A percentile compares a stretch with the other conserved stretches of the same genome.
These are phyloP conservation scores for Clytia hemisphaerica DNA, from an alignment of 30 jellyfish, hydroid and myxozoan genomes.

Conservation along the genomic window DNA sequence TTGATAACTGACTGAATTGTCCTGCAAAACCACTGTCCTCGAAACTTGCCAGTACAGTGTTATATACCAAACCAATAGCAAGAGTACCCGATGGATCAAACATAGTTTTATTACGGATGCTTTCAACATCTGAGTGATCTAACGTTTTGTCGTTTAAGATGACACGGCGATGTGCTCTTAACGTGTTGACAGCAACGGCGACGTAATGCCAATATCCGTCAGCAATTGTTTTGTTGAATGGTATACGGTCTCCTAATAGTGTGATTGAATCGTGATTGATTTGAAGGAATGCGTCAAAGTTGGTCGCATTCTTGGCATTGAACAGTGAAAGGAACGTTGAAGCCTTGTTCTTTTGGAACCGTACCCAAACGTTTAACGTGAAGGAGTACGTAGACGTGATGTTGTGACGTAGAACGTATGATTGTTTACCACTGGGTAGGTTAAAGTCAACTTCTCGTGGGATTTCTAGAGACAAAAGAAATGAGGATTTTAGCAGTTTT, in stretches of 20 bases:
- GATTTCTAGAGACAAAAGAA: constrained; percentile 25
- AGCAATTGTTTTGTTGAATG: constrained; percentile 18
- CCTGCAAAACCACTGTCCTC: constrained; percentile 51
- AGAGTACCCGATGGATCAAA: constrained; percentile 52
- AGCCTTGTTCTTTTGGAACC: constrained; percentile 24
- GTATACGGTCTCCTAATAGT: too few relatives aligned
- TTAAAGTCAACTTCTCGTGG: constrained; percentile 64
- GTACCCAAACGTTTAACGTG: constrained; percentile 59
- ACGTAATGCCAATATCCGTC: constrained; percentile 73
- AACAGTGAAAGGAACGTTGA: not conserved
- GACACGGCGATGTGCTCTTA: too few relatives aligned
- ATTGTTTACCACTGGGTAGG: constrained; percentile 66
- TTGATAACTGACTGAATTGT: constrained; percentile 69
- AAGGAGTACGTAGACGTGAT: constrained; percentile 12
- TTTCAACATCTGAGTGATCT: too few relatives aligned
- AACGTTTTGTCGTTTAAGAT: too few relatives aligned
- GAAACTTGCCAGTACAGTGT: constrained; percentile 29
- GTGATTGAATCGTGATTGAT: too few relatives aligned
- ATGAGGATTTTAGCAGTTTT: not conserved
- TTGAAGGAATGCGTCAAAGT: too few relatives aligned
- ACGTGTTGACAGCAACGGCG: constrained; percentile 25
- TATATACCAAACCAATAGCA: constrained; percentile 35
- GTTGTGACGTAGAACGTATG: constrained; percentile 43
- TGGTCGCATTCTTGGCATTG: too few relatives aligned
- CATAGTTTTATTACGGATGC: constrained; percentile 5